phyloP scores from a whole-genome alignment of 2,888 invertebrate genomes.

The Emmelina monodactyla region DNA sequence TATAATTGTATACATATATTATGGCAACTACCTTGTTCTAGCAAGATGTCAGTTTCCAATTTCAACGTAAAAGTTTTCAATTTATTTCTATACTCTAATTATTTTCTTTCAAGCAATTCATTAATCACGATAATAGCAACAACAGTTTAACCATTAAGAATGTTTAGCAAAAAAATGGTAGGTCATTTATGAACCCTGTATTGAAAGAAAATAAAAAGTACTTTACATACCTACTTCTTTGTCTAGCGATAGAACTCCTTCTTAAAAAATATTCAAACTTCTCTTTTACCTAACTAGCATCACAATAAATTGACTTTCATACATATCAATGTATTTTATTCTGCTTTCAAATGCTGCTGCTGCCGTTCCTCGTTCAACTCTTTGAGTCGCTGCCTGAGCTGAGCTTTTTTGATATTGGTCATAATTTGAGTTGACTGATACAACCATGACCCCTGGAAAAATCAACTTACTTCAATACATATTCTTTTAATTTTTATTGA shows the following conservation, averaged over 20 bases:
- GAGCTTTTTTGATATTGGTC: slow-evolving; percentile 84
- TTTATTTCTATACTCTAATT: no score
- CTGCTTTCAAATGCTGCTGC: slow-evolving; percentile 35
- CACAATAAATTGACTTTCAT: slow-evolving; percentile 10
- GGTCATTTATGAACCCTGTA: no score
- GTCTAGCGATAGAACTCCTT: not conserved
- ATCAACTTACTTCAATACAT: no score
- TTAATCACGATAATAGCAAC: no score
- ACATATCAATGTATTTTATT: slow-evolving; percentile 23
- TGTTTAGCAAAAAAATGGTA: no score
- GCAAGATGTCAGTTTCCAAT: no score
- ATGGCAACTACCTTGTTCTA: no score
- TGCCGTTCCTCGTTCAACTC: slow-evolving; percentile 53
- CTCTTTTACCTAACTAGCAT: slow-evolving; percentile 9
- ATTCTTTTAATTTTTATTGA: no score
- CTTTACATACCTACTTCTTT: not conserved
- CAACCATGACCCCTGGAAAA: slow-evolving; percentile 85
- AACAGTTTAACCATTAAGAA: no score
- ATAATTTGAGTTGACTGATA: slow-evolving; percentile 89
- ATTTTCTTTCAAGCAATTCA: no score
- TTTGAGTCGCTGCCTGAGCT: slow-evolving; percentile 74
- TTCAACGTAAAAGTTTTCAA: no score
- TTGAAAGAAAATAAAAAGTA: not conserved
- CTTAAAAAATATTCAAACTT: slow-evolving; percentile 19
- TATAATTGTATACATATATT: no score